Conservation (phyloP, 1,140 invertebrate species). For the Cotesia glomerata region DNA sequence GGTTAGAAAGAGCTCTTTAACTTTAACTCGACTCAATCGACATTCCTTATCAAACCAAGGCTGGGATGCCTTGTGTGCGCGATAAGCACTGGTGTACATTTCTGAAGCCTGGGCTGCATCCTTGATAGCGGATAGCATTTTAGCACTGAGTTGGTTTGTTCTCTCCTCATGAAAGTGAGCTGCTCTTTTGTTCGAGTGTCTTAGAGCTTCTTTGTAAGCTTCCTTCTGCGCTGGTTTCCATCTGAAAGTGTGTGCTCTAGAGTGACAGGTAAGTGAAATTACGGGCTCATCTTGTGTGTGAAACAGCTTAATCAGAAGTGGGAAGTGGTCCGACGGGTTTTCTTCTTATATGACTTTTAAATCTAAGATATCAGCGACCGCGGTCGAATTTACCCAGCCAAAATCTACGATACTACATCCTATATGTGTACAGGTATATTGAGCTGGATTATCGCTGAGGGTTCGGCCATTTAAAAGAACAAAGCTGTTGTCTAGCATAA, state of each 20-base stretch:
- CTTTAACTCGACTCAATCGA: background rate
- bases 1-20: background rate
- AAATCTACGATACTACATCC: slow-evolving; percentile 13
- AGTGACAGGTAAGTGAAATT: too few relatives aligned
- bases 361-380: background rate
- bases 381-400: background rate
- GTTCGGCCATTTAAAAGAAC: slow-evolving; percentile 13
- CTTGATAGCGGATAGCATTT: background rate
- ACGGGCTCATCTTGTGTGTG: too few relatives aligned
- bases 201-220: too few relatives aligned
- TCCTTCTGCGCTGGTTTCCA: background rate
- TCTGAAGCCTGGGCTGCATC: background rate
- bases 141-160: background rate
- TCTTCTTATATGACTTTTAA: slow-evolving; percentile 1
- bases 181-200: too few relatives aligned
- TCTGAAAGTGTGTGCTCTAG: background rate
- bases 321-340: slow-evolving; percentile 15
- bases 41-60: slow-evolving; percentile 20
- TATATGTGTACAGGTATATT: slow-evolving; percentile 6
- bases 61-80: background rate
- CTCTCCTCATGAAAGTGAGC: too few relatives aligned
- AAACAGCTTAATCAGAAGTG: too few relatives aligned
- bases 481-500: slow-evolving; percentile 7
- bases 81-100: background rate
- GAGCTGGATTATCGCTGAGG: slow-evolving; percentile 9